Conservation (phyloP, 35 echinoderm and acorn worm genomes). For the Strongylocentrotus purpuratus region DNA sequence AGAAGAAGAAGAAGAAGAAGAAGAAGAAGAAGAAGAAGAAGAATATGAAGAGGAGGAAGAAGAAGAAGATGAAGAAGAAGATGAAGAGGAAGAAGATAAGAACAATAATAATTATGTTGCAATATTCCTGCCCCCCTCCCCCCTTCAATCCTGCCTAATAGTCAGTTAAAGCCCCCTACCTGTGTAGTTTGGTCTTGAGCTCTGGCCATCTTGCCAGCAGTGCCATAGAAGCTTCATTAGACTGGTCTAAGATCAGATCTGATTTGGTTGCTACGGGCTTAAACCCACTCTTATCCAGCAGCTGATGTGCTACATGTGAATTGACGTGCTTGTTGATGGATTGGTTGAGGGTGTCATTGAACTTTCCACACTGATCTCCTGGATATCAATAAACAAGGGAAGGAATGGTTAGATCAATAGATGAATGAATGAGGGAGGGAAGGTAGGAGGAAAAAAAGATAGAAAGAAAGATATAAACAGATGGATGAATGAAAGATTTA, state of each 20-base stretch:
- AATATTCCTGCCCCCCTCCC: too few species aligned
- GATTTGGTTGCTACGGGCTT: conserved; percentile 60
- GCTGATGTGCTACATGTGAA: conserved; percentile 46
- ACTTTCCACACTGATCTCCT: conserved; percentile 60
- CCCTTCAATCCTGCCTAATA: too few species aligned
- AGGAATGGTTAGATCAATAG: background rate
- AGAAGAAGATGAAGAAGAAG: too few species aligned
- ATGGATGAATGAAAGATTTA: too few species aligned
- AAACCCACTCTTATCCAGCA: conserved; percentile 37
- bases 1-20: too few species aligned
- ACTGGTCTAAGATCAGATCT: conserved; percentile 62
- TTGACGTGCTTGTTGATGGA: conserved; percentile 60
- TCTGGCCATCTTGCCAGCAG: conserved; percentile 85
- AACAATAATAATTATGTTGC: too few species aligned
- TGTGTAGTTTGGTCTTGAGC: conserved; percentile 80
- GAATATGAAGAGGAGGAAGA: too few species aligned
- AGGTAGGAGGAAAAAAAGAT: too few species aligned
- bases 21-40: too few species aligned
- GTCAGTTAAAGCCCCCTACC: background rate
- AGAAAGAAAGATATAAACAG: too few species aligned
- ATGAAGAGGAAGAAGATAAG: too few species aligned
- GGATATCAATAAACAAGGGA: background rate
- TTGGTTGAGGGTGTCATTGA: conserved; percentile 28
- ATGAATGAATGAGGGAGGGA: too few species aligned
- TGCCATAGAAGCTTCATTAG: conserved; percentile 57